These are phyloP conservation scores for Crocuta crocuta DNA, from an alignment of 2,113 vertebrate species.

Conservation along the genomic window DNA sequence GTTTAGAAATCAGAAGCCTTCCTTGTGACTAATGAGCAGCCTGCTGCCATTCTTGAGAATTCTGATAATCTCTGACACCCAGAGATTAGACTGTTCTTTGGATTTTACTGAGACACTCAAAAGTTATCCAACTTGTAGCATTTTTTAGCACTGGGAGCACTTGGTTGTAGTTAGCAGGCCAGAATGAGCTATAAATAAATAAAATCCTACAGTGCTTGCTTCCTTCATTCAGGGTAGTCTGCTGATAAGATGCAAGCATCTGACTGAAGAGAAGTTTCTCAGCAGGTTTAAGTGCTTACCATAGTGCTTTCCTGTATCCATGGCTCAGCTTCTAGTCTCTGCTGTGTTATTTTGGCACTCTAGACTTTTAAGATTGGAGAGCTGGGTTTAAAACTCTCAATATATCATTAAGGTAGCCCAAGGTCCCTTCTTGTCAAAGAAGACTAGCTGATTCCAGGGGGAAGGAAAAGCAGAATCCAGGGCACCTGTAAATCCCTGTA, in stretches of 20 bases:
- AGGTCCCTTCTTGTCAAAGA: conserved; percentile 79
- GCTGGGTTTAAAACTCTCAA: not conserved
- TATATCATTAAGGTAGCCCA: conserved; percentile 76
- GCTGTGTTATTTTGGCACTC: conserved; percentile 68
- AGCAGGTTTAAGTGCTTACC: conserved; percentile 64
- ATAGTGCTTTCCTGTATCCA: conserved; percentile 69
- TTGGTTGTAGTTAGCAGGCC: conserved; percentile 59
- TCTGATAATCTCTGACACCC: conserved; percentile 62
- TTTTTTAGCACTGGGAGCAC: not conserved
- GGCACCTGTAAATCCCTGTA: conserved; percentile 86
- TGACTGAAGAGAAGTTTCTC: conserved; percentile 73
- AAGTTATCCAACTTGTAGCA: conserved; percentile 57
- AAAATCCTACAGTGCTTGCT: conserved; percentile 14
- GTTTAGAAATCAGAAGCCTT: conserved; percentile 54
- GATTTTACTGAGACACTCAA: conserved; percentile 34
- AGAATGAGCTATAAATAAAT: conserved; percentile 71
- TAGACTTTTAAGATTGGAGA: conserved; percentile 45
- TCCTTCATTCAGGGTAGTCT: conserved; percentile 12
- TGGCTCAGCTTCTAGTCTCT: conserved; percentile 52
- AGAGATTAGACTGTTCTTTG: conserved; percentile 52
- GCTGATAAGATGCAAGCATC: conserved; percentile 62
- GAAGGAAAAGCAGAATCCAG: conserved; percentile 79
- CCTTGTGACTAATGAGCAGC: not conserved
- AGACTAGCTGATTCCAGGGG: conserved; percentile 49
- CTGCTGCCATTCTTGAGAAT: conserved; percentile 55